Evolutionary conservation across 2,888 invertebrate genomes (phyloP).

Genomic region (Fabriciana adippe): DNA sequence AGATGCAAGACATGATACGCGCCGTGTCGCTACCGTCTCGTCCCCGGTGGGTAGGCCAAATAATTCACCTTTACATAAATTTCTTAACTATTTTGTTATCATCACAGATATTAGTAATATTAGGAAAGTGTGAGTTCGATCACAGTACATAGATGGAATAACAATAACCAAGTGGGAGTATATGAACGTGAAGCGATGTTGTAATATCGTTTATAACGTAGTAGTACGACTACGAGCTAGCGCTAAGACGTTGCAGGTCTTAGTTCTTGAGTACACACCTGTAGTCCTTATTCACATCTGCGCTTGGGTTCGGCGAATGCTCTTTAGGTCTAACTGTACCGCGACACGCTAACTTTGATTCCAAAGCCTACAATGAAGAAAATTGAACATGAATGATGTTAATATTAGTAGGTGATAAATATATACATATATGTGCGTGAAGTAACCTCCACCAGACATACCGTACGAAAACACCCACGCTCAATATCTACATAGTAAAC

Average conservation of each 20-base stretch:
- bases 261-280: constrained; percentile 82
- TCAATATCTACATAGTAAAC: background rate
- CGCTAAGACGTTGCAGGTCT: constrained; percentile 46
- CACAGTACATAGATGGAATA: constrained; percentile 55
- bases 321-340: constrained; percentile 82
- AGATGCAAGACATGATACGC: constrained; percentile 48
- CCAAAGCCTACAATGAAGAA: constrained; percentile 85
- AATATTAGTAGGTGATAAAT: constrained; percentile 61
- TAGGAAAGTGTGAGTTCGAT: constrained; percentile 69
- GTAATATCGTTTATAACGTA: constrained; percentile 47
- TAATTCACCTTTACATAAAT: constrained; percentile 52
- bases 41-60: constrained; percentile 72
- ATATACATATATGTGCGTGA: constrained; percentile 18
- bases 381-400: constrained; percentile 77
- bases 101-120: constrained; percentile 77
- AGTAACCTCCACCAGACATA: constrained; percentile 28
- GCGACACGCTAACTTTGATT: constrained; percentile 86
- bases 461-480: constrained; percentile 6
- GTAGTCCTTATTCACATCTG: constrained; percentile 81
- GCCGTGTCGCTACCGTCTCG: constrained; percentile 40
- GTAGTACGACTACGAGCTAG: constrained; percentile 50
- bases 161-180: constrained; percentile 48
- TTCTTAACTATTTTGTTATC: constrained; percentile 63
- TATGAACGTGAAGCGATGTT: constrained; percentile 47
- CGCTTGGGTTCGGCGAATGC: constrained; percentile 74